Base-by-base conservation (phyloP, 2,888 invertebrate species). In the Mythimna lalbum region DNA sequence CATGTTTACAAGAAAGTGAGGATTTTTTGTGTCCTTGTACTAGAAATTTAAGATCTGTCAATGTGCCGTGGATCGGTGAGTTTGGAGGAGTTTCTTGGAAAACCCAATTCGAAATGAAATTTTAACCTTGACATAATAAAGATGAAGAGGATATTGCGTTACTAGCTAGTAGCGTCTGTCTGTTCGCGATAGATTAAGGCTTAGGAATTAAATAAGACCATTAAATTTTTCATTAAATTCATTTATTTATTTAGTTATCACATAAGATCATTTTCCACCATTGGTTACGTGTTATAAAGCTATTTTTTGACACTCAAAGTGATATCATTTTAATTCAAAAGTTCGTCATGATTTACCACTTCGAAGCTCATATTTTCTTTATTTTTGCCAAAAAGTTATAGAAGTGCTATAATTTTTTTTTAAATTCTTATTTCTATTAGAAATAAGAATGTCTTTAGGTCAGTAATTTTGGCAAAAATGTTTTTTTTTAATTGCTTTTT, bases 201-300 rank as follows among this genome's bases (percentile, higher is more conserved):
- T 39, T 14, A 39, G 2, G 14, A 55, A 43, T 33, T 19, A 6
- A 27, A 71, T 53, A 5, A 69, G 2, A 55, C 4, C 6, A 53
- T 2, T 4, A 31, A 1, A 6, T 33, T 17, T 31, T n/a, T 49
- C 3, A 63, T 59, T 17, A 33, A 63, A 75, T 49, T 43, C 39
- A 72, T 78, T 72, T 72, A 78, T 78, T 71, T 56, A 49, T 59
- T 57, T 17, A 50, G 19, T 76, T 76, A 77, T 77, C 70, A 74
- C 73, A 74, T 56, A 7, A 52, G 17, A 59, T 39, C n/a, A 31
- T 56, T 56, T 23, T 53, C 2, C n/a, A 17, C 12, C 17, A 76
- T 52, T 72, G 21, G 52, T 23, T 23, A 52, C 57, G 73, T 36
- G 2, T 4, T 33, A 21, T 9, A 19, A 14, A 33, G 2, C 49